Evolutionary conservation across 1,140 invertebrate genomes (phyloP).

Genomic region (Hormaphis cornu): DNA sequence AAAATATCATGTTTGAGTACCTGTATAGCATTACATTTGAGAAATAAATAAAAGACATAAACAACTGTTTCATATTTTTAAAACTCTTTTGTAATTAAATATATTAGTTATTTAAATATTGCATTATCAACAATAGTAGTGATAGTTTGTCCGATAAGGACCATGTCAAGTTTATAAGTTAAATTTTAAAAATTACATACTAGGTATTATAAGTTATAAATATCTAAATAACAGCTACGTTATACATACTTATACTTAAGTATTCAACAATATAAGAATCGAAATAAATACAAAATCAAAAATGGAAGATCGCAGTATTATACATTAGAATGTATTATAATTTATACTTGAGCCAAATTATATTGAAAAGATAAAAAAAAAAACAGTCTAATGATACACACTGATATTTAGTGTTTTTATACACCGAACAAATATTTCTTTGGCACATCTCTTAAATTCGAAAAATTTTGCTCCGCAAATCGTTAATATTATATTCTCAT

Average conservation of each 20-base stretch:
- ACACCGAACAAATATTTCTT: background rate
- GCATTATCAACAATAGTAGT: conserved; percentile 23
- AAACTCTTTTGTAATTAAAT: conserved; percentile 11
- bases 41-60: too few species aligned
- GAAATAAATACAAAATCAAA: conserved; percentile 20
- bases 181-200: conserved; percentile 18
- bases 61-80: background rate
- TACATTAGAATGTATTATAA: too few species aligned
- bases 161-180: conserved; percentile 1
- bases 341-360: conserved; percentile 28
- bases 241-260: conserved; percentile 12
- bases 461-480: conserved; percentile 12
- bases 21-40: too few species aligned
- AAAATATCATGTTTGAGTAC: too few species aligned
- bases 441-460: background rate
- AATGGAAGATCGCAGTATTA: conserved; percentile 28
- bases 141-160: background rate
- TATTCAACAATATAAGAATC: conserved; percentile 3
- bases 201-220: background rate
- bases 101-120: conserved; percentile 25
- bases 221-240: conserved; percentile 21
- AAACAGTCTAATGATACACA: background rate
- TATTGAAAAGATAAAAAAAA: conserved; percentile 11
- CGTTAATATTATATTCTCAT: background rate
- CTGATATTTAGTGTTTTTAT: background rate